Base-by-base conservation (phyloP, 2,888 invertebrate genomes). In the Machimus atricapillus region DNA sequence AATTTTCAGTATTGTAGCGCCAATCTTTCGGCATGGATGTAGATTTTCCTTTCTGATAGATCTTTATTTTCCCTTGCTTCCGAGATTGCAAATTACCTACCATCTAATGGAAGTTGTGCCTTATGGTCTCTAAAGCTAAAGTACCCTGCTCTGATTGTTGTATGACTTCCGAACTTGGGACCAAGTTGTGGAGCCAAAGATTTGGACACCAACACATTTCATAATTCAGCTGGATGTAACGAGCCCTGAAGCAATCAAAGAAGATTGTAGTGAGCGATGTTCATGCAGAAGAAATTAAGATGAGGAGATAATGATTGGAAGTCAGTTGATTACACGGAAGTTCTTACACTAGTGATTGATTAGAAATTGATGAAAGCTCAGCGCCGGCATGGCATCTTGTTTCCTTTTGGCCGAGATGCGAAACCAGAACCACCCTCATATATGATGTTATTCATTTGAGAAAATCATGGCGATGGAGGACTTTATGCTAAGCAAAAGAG, bases 311-410 rank as follows among this genome's bases (percentile, higher is more conserved):
- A 79, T 79, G 79, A 79, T 52, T 79, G 46, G 46, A 52, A 79
- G 79, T 79, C 79, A 46, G 52, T 52, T 79, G 79, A 79, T 79
- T 79, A 79, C 79, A 79, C 79, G 27, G 52, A 31, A 79, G 46
- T 79, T 27, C 66, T 58, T 81, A 23, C 46, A 81, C 52, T 66
- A 73, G 40, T 83, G 83, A 83, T 83, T 83, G 83, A 83, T 83
- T 83, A 83, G 83, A 83, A 83, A 83, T 83, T 83, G 83, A 83
- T 83, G 83, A 83, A 79, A 46, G 79, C 52, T 52, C 31, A 52
- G 23, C 31, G 31, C 31, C 52, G 27, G 79, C 52, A 27, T 43
- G 27, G 79, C 52, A 27, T 43, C 40, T 78, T 12, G 40, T 78
- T 78, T 40, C 43, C 40, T 23, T 43, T 19, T 78, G 43, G 14